phyloP scores from a whole-genome alignment of 2,113 vertebrate species.

The Collichthys lucidus region DNA sequence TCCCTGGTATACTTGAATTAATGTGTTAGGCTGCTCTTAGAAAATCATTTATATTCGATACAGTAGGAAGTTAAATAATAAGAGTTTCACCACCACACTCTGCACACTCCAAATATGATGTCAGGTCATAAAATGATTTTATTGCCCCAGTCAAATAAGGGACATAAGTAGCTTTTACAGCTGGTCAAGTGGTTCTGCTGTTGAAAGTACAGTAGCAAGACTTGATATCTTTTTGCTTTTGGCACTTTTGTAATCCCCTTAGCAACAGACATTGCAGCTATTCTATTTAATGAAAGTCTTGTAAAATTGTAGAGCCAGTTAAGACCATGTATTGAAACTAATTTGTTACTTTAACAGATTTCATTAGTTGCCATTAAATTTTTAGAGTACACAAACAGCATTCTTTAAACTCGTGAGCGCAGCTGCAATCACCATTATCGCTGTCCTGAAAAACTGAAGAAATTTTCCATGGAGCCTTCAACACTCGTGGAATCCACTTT shows the following conservation, averaged over 20 bases:
- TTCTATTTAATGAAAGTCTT: slow-evolving; percentile 43
- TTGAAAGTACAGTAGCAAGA: slow-evolving; percentile 58
- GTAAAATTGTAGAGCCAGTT: slow-evolving; percentile 38
- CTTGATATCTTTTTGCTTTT: slow-evolving; percentile 56
- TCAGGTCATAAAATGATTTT: slow-evolving; percentile 69
- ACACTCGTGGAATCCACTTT: slow-evolving; percentile 60
- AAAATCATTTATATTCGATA: slow-evolving; percentile 52
- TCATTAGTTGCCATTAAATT: slow-evolving; percentile 41
- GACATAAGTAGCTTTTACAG: slow-evolving; percentile 64
- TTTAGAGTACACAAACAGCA: slow-evolving; percentile 34
- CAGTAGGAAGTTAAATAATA: slow-evolving; percentile 30
- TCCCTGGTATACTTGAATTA: slow-evolving; percentile 1
- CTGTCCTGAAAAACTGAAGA: slow-evolving; percentile 35
- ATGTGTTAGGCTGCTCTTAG: slow-evolving; percentile 19
- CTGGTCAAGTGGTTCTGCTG: slow-evolving; percentile 59
- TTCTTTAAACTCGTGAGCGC: slow-evolving; percentile 20
- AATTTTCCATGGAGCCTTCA: slow-evolving; percentile 32
- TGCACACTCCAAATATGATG: slow-evolving; percentile 72
- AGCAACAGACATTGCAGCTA: slow-evolving; percentile 32
- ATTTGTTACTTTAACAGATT: slow-evolving; percentile 50
- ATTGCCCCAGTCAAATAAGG: slow-evolving; percentile 62
- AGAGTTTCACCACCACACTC: slow-evolving; percentile 52
- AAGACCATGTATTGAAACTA: slow-evolving; percentile 43
- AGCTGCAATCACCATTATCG: slow-evolving; percentile 44
- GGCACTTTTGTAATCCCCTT: slow-evolving; percentile 39